Evolutionary conservation across 1,140 invertebrate species (phyloP), one percentile per base, ranked within the genome.

Genomic region (Panagrolaimus sp.): DNA sequence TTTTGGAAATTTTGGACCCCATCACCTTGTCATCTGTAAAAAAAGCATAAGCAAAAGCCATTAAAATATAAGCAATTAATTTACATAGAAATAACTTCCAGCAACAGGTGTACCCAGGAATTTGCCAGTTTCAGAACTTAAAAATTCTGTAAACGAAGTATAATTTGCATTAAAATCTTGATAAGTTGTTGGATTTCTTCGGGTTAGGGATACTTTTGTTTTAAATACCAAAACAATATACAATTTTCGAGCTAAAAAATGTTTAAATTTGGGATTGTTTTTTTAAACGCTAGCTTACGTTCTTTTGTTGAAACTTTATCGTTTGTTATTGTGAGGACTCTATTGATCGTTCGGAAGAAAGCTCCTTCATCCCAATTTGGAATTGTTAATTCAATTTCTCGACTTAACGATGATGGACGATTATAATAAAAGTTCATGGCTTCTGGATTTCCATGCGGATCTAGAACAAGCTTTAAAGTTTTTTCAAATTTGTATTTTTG

Each of bases 341-440:
- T 21, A 52, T 75, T 75, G 32, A 75, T 75, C 17, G 73, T 73
- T 47, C 73, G 45, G 71, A 75, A 75, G 46, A 73, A 75, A 9
- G 72, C 73, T 28, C 73, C 73, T 63, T 75, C 73, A 48, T 75
- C 73, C 73, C 73, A 75, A 14, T 63, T 67, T 17, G 73, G 71
- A 43, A 75, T 68, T 15, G 72, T 68, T n/a, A 75, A 58, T 32
- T 75, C 71, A 2, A 75, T 65, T 58, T 73, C 71, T 46, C 71
- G 69, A 14, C 63, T 67, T 26, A 75, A 44, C 5, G 73, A 73
- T 8, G 73, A 74, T 8, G 73, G 73, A 8, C 73, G 47, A 43
- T 75, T 75, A 64, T 75, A 75, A 43, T 75, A 75, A 9, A 75
- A 65, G 46, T 75, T 73, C 73, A 75, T 75, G 1, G 73, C 64